Evolutionary conservation across 2,888 invertebrate genomes (phyloP).

Genomic region (Achlya flavicornis): DNA sequence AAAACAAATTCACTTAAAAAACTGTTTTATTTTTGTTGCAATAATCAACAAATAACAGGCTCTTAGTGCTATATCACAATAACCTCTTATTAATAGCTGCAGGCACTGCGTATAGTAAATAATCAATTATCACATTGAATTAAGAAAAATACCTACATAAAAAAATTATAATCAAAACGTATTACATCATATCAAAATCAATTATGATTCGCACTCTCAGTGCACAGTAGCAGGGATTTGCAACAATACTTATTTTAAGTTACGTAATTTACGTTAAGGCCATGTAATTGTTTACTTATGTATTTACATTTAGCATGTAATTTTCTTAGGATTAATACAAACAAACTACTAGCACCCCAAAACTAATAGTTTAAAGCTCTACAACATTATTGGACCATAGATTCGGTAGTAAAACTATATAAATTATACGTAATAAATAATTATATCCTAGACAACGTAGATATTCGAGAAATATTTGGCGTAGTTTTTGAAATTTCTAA

Average conservation of each 20-base stretch:
- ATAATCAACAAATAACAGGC: slow-evolving; percentile 62
- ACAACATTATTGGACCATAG: slow-evolving; percentile 43
- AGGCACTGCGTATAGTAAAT: slow-evolving; percentile 44
- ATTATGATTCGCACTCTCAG: neutral
- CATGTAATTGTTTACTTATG: slow-evolving; percentile 6
- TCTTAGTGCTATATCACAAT: slow-evolving; percentile 49
- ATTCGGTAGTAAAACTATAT: slow-evolving; percentile 1
- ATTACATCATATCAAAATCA: too few species aligned
- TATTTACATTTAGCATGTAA: slow-evolving; percentile 18
- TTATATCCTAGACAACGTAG: slow-evolving; percentile 19
- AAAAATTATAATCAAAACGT: neutral
- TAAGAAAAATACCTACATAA: neutral
- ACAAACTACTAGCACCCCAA: slow-evolving; percentile 54
- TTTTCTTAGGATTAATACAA: slow-evolving; percentile 59
- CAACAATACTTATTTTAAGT: slow-evolving; percentile 1
- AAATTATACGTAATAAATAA: neutral
- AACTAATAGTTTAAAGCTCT: slow-evolving; percentile 39
- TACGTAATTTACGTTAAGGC: neutral
- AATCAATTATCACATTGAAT: slow-evolving; percentile 56
- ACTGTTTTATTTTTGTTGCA: slow-evolving; percentile 63
- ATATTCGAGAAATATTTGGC: slow-evolving; percentile 44
- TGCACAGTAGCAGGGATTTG: neutral
- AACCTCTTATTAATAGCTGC: slow-evolving; percentile 53
- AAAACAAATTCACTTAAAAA: slow-evolving; percentile 42
- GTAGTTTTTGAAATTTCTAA: slow-evolving; percentile 24